Conservation (phyloP, 2,888 invertebrate species). For the Seira musarum region DNA sequence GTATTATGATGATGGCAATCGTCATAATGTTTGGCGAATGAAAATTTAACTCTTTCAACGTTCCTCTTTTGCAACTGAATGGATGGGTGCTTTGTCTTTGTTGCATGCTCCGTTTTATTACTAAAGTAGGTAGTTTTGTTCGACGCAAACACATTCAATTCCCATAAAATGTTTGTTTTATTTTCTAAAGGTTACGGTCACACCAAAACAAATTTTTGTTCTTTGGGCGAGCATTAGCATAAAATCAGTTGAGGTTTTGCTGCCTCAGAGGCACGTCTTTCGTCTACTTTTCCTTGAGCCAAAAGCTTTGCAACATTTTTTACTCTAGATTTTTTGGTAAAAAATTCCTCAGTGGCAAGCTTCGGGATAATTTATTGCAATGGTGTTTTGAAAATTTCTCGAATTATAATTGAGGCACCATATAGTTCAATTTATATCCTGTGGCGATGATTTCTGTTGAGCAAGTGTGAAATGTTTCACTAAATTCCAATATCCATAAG, state of each 20-base stretch:
- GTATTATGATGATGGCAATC: constrained; percentile 5
- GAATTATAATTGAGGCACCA: not conserved
- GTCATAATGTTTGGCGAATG: constrained; percentile 43
- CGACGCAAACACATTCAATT: too few species aligned
- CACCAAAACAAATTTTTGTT: constrained; percentile 29
- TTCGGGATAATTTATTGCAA: not conserved
- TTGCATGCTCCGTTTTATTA: not conserved
- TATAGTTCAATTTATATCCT: not conserved
- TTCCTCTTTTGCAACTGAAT: not conserved
- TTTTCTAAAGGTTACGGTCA: constrained; percentile 40
- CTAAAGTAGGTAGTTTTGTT: not conserved
- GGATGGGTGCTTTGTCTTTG: not conserved
- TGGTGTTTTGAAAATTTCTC: not conserved
- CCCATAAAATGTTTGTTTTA: not conserved
- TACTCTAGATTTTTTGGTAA: not conserved
- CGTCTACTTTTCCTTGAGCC: not conserved
- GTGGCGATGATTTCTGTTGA: not conserved
- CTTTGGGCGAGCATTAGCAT: constrained; percentile 22
- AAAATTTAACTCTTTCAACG: constrained; percentile 32
- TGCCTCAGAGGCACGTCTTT: constrained; percentile 6
- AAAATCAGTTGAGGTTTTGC: constrained; percentile 36
- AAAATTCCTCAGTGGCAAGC: not conserved
- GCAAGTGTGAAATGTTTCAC: not conserved
- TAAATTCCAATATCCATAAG: not conserved
- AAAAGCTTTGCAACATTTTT: not conserved